These are phyloP conservation scores for Telmatochromis brichardi DNA, from an alignment of 2,113 vertebrate genomes.

Conservation along the genomic window DNA sequence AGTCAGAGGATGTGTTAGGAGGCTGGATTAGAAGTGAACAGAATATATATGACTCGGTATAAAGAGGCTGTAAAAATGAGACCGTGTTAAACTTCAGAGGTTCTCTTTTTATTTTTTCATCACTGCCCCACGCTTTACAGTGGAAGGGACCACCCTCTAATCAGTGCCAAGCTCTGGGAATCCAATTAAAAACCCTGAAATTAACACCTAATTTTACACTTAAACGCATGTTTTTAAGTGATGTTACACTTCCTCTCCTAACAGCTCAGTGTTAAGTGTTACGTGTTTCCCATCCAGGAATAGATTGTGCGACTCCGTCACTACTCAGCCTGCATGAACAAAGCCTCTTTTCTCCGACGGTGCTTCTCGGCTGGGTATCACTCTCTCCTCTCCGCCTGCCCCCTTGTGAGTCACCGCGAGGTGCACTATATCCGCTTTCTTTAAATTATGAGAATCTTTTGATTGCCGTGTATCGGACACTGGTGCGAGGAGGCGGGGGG, in stretches of 20 bases:
- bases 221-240: background rate
- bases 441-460: conserved; percentile 32
- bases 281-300: background rate
- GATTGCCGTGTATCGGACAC: background rate
- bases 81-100: background rate
- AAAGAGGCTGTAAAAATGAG: background rate
- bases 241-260: background rate
- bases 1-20: background rate
- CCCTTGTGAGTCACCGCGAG: conserved; percentile 23
- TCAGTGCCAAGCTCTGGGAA: background rate
- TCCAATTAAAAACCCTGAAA: background rate
- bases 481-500: background rate
- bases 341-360: conserved; percentile 42
- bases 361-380: conserved; percentile 31
- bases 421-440: conserved; percentile 31
- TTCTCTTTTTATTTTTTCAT: background rate
- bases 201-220: background rate
- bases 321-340: conserved; percentile 28
- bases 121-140: background rate
- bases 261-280: background rate
- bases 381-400: conserved; percentile 13
- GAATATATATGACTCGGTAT: background rate
- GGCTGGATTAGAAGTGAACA: background rate
- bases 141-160: background rate
- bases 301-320: conserved; percentile 34